Evolutionary conservation across 1,140 invertebrate species (phyloP), one percentile per base, ranked within the genome.

Genomic region (Brachionus rubens): DNA sequence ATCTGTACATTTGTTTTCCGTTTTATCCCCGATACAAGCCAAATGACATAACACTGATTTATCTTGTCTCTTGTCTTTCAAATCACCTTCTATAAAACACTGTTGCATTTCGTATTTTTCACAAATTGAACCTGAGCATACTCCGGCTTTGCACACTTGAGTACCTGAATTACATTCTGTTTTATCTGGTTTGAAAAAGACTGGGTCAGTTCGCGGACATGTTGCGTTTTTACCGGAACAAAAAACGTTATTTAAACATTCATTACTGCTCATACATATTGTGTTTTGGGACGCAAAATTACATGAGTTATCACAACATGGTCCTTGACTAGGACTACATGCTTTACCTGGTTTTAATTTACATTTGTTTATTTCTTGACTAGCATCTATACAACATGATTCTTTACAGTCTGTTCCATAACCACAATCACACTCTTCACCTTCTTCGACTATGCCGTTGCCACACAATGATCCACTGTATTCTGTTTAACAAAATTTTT

Each of bases 391-490:
- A 84, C 96, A 99, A 83, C 96, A 99, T 41, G 88, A 89, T 75
- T 87, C 85, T 76, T 88, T 88, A 85, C 96, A 98, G 82, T 99
- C 96, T 21, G 89, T 88, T 75, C 92, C 89, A 82, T 96, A 99
- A 24, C 96, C 96, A 83, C 96, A 99, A 84, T 99, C 96, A 82
- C 96, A 99, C 85, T 99, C 92, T 84, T 99, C 96, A 12, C 92
- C 94, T 33, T 90, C 90, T 84, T 99, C 96, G 0, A 96, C 93
- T 80, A 99, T 97, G 86, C 96, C 96, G 84, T 99, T 99, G 14
- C 96, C 96, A 86, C 96, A 99, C 88, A 98, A 99, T 26, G 96
- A 92, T 76, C 92, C 94, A 76, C 90, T 91, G 68, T 91, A 92
- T 28, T 90, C 91, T 86, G 87, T 85, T 80, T 83, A 77, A 19